phyloP scores from a whole-genome alignment of 2,888 invertebrate genomes.

The Julus scandinavius region DNA sequence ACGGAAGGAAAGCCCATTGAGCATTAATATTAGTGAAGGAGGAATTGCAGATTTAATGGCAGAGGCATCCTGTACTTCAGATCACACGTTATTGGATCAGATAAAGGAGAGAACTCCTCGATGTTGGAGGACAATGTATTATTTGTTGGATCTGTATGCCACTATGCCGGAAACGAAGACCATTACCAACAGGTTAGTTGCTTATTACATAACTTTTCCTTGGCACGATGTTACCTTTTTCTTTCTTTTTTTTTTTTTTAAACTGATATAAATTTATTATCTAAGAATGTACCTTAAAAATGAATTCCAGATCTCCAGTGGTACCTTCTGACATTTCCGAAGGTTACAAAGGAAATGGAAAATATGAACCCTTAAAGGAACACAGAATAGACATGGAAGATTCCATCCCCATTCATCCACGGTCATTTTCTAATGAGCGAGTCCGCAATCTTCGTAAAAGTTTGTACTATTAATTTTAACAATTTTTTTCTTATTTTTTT shows the following conservation, averaged over 20 bases:
- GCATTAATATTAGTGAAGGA: slow-evolving; percentile 65
- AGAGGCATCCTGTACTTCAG: slow-evolving; percentile 64
- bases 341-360: slow-evolving; percentile 68
- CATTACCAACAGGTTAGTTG: slow-evolving; percentile 76
- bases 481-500: not conserved
- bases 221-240: too few relatives aligned
- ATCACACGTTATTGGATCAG: slow-evolving; percentile 65
- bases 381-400: slow-evolving; percentile 59
- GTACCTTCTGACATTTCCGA: slow-evolving; percentile 76
- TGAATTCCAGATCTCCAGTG: slow-evolving; percentile 68
- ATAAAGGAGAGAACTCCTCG: slow-evolving; percentile 73
- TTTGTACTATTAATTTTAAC: not conserved
- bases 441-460: slow-evolving; percentile 38
- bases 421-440: slow-evolving; percentile 51
- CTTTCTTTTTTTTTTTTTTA: too few relatives aligned
- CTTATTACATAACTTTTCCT: too few relatives aligned
- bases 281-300: not conserved
- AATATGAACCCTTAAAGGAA: slow-evolving; percentile 69
- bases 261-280: not conserved
- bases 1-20: slow-evolving; percentile 59
- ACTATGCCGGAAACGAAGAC: slow-evolving; percentile 96
- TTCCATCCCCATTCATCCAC: not conserved
- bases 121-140: slow-evolving; percentile 95
- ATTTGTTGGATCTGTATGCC: slow-evolving; percentile 90
- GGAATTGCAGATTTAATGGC: slow-evolving; percentile 64